Evolutionary conservation across 2,888 invertebrate species (phyloP), one percentile per base, ranked within the genome.

Genomic region (Podotricha telesiphe): DNA sequence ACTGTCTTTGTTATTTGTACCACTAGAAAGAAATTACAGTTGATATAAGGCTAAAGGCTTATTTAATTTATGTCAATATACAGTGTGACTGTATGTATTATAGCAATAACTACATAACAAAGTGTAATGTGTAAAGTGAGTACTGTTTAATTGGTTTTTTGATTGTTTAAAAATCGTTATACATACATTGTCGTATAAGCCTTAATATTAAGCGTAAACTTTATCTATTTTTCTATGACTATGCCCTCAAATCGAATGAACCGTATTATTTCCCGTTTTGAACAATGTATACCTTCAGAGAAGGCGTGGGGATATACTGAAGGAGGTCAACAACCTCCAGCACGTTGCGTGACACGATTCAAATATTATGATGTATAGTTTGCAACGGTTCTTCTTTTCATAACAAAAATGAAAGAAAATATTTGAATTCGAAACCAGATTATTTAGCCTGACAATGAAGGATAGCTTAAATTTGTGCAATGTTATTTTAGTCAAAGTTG

Each of bases 231-330:
- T 72, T 71, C 69, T 69, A 71, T 75, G 75, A 72, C 76, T 79
- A 77, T 82, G 80, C 79, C 80, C 79, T 80, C 82, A 83, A 88
- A 88, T 83, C 81, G 85, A 88, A 86, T 87, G 84, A 89, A 90
- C 89, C 88, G 90, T 90, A 89, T 86, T 86, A 90, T 88, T 88
- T 90, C 90, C 90, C 89, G 90, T 90, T 90, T 84, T 76, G 83
- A 85, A 83, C 85, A 82, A 82, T 86, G 85, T 83, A 82, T 85
- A 86, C 85, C 86, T 88, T 85, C 80, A 83, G 85, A 82, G 85
- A 79, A 81, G 82, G 84, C 85, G 87, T 81, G 83, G 84, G 76
- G 76, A 86, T 83, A 85, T 86, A 83, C 84, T 85, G 82, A 88
- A 85, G 82, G 84, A 81, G 89, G 89, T 87, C 88, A 79, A 86